Evolutionary conservation across 2,888 invertebrate species (phyloP).

Genomic region (Troilus luridus): DNA sequence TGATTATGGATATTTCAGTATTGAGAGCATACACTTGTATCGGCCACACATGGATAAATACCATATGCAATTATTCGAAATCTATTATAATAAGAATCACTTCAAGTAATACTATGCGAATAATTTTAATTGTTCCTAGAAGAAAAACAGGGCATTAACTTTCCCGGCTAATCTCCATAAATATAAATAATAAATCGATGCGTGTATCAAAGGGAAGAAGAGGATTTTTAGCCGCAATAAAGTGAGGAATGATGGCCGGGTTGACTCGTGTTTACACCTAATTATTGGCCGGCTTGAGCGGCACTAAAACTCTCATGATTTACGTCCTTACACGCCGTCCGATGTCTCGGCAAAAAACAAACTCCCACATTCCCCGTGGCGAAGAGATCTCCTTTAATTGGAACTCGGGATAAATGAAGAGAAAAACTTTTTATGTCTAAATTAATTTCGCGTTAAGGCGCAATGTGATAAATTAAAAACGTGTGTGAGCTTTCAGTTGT

Average conservation of each 20-base stretch:
- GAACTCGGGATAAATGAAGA: background rate
- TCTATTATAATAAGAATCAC: background rate
- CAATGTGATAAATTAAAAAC: background rate
- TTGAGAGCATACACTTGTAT: background rate
- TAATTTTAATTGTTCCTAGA: background rate
- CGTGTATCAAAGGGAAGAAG: slow-evolving; percentile 34
- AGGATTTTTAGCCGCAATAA: slow-evolving; percentile 32
- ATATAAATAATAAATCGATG: background rate
- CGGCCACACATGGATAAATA: background rate
- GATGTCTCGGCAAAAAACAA: slow-evolving; percentile 24
- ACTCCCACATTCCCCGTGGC: slow-evolving; percentile 45
- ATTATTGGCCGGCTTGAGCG: slow-evolving; percentile 42
- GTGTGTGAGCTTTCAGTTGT: background rate
- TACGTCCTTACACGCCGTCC: background rate
- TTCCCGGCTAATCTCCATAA: slow-evolving; percentile 4
- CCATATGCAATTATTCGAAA: background rate
- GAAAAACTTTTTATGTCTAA: slow-evolving; percentile 29
- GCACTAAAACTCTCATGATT: slow-evolving; percentile 52
- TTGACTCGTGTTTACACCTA: slow-evolving; percentile 57
- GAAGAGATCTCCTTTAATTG: slow-evolving; percentile 21
- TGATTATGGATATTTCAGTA: too few species aligned
- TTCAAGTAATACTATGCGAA: background rate
- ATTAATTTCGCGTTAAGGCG: slow-evolving; percentile 5
- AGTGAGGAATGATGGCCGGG: slow-evolving; percentile 28
- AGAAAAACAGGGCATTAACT: background rate